These are phyloP conservation scores for Paraescarpia echinospica DNA, from an alignment of 1,140 invertebrate species.

Conservation along the genomic window DNA sequence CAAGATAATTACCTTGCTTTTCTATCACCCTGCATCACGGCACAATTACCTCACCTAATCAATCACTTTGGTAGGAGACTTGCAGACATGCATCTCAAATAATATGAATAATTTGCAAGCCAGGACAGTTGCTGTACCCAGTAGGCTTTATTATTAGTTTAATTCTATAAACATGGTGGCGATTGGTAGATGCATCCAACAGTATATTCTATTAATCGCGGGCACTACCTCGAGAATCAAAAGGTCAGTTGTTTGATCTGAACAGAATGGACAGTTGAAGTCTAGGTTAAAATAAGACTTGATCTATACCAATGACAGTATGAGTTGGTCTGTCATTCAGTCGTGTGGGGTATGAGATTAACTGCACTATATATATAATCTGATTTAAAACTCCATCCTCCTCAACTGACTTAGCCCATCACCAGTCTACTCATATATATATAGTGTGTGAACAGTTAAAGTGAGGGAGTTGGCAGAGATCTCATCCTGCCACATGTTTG, in stretches of 20 bases:
- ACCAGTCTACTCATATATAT: neutral
- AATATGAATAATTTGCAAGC: neutral
- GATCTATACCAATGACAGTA: neutral
- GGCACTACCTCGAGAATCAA: neutral
- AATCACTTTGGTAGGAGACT: neutral
- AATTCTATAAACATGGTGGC: neutral
- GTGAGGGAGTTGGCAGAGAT: no score
- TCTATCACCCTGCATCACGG: neutral
- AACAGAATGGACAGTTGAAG: neutral
- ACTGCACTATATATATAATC: neutral
- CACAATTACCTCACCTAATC: neutral
- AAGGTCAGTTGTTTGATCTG: neutral
- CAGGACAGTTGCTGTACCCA: neutral
- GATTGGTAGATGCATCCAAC: neutral
- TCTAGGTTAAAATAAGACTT: neutral
- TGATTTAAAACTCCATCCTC: neutral
- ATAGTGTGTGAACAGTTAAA: no score
- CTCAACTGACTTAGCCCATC: neutral
- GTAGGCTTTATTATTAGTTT: neutral
- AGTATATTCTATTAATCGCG: neutral
- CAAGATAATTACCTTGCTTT: neutral
- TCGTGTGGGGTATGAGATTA: neutral
- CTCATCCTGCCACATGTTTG: no score
- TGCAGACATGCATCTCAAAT: neutral
- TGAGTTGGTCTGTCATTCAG: neutral